Percentiles rank a stretch among this genome's conserved stretches.
Conservation (phyloP, 2,888 invertebrate species). For the Acanthosoma haemorrhoidale region DNA sequence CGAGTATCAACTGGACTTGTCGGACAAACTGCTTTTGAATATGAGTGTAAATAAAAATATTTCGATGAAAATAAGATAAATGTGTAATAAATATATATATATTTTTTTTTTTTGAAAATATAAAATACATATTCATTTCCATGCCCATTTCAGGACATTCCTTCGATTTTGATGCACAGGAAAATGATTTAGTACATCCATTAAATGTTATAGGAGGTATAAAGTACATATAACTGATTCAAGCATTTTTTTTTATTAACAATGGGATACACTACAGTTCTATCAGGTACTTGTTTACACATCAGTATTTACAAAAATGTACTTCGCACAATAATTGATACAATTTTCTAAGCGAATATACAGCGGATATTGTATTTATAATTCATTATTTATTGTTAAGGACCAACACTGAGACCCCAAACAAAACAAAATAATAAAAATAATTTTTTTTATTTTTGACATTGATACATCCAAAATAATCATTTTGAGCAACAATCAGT, state of each 20-base stretch:
- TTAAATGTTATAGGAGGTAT: neutral
- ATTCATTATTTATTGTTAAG: neutral
- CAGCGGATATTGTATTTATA: neutral
- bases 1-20: too few relatives aligned
- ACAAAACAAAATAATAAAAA: neutral
- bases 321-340: neutral
- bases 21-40: too few relatives aligned
- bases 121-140: too few relatives aligned
- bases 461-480: constrained; percentile 3
- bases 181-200: too few relatives aligned
- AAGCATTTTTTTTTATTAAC: constrained; percentile 18
- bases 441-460: neutral
- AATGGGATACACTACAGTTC: neutral
- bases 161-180: too few relatives aligned
- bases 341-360: neutral
- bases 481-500: constrained; percentile 26
- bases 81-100: too few relatives aligned
- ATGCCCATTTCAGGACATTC: too few relatives aligned
- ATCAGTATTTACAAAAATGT: neutral
- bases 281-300: constrained; percentile 23
- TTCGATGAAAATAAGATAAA: too few relatives aligned
- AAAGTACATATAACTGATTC: neutral
- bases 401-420: neutral
- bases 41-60: too few relatives aligned
- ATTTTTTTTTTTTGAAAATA: too few relatives aligned